Evolutionary conservation across 1,140 invertebrate species (phyloP).

Genomic region (Megalopta genalis): DNA sequence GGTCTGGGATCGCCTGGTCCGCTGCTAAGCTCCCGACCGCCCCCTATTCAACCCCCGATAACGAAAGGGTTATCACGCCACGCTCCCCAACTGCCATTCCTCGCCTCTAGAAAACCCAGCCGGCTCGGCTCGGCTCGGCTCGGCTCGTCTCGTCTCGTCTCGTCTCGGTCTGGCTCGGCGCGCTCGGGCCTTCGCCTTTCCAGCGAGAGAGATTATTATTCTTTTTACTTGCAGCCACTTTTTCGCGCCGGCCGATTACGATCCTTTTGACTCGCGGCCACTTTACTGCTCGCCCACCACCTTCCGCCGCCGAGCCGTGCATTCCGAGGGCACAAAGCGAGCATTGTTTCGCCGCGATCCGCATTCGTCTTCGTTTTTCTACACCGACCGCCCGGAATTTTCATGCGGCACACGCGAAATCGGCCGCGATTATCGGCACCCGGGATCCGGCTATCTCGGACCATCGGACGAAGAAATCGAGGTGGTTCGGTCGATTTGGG

Average conservation of each 20-base stretch:
- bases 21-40: constrained; percentile 73
- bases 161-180: too few relatives aligned
- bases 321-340: constrained; percentile 52
- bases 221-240: constrained; percentile 65
- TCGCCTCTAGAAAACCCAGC: constrained; percentile 50
- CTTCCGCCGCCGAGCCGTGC: constrained; percentile 2
- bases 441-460: too few relatives aligned
- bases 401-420: too few relatives aligned
- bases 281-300: constrained; percentile 64
- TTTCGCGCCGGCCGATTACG: constrained; percentile 69
- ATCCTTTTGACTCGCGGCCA: constrained; percentile 74
- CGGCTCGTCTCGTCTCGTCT: too few relatives aligned
- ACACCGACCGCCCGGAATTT: too few relatives aligned
- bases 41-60: constrained; percentile 71
- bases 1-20: constrained; percentile 73
- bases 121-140: too few relatives aligned
- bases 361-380: not conserved
- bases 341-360: constrained; percentile 65
- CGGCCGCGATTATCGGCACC: too few relatives aligned
- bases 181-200: constrained; percentile 44
- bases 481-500: too few relatives aligned
- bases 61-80: constrained; percentile 79
- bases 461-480: too few relatives aligned
- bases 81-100: constrained; percentile 68
- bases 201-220: constrained; percentile 72